Evolutionary conservation across 2,113 vertebrate species (phyloP), one percentile per base, ranked within the genome.

Genomic region (Myrmecobius fasciatus): DNA sequence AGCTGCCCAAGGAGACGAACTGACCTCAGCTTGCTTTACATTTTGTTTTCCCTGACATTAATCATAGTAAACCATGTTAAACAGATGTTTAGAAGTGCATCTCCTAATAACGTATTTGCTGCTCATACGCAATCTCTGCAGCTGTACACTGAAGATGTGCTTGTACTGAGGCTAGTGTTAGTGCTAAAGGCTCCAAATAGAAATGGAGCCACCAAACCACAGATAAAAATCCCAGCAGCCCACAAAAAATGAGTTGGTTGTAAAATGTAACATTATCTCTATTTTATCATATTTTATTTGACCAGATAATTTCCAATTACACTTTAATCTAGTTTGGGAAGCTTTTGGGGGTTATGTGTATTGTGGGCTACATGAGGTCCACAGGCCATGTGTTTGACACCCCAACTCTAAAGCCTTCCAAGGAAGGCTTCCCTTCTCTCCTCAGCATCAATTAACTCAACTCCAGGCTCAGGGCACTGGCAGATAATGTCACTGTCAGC

Each of bases 401-500:
- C 17, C n/a, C 17, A 36, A 14, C 31, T 36, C 31, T 36, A 67
- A 91, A 49, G 95, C 89, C 48, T 83, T 91, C 89, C 0, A 0
- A 31, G 0, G 1, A 36, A 95, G 52, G 0, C n/a, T 91, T 90
- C 96, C 89, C 92, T 52, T 7, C 36, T 90, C 43, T 0, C 11
- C 53, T 31, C 95, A 90, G 2, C 91, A 60, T 0, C 0, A 3
- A 91, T 53, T 89, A 92, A 90, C 93, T 88, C 49, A 48, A 94
- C 93, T 96, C 94, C 92, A 92, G 95, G 96, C 56, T 48, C 49
- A 96, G 95, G 54, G 53, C 94, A 52, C 54, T 36, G 1, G 8
- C 0, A 3, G 96, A 95, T 90, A 96, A 89, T 96, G 0, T 88
- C 49, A 97, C 94, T 94, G 56, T 49, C 56, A 92, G 89, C 5